Base-by-base conservation (phyloP, 2,797 vertebrate species). In the Zonotrichia albicollis region DNA sequence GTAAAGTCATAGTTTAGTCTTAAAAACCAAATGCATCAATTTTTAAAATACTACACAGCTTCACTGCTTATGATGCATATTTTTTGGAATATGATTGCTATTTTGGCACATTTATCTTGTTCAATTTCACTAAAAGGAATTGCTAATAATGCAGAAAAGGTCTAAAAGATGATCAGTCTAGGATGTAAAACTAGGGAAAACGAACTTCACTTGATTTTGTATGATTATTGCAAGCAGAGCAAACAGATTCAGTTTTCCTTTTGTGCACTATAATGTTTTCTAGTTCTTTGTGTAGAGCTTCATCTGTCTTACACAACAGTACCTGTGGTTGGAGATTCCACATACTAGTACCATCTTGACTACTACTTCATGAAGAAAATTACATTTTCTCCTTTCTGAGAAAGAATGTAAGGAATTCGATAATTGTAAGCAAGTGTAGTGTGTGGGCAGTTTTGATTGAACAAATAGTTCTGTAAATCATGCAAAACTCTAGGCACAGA, bases 401-500 rank as follows among this genome's bases (percentile, higher is more conserved):
- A n/a, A 8, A 58, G 30, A 32, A 21, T 66, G 9, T 83, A 64
- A 89, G 38, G 92, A 93, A 54, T 80, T 84, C 13, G 80, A 13
- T 57, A 42, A 84, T 46, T 5, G 25, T 86, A 46, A 83, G 77
- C 45, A 87, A 75, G 16, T 64, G 10, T 62, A 71, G 34, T 71
- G 32, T 88, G 73, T 94, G 78, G 40, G 40, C 57, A 91, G 65
- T 76, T 94, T 87, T 51, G 54, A 55, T 84, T 60, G 81, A 84
- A 78, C 43, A 67, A 38, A 53, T 73, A 73, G 5, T 43, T 86
- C 68, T 93, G 80, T 38, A 55, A 85, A 38, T 83, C 32, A 18
- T 80, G 36, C 36, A 90, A 74, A 94, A 64, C 53, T 46, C 26
- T 53, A 73, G 55, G 53, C 55, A 14, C 6, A 57, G 62, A 75